Evolutionary conservation across 2,113 vertebrate species (phyloP).

Genomic region (Oreotrochilus melanogaster): DNA sequence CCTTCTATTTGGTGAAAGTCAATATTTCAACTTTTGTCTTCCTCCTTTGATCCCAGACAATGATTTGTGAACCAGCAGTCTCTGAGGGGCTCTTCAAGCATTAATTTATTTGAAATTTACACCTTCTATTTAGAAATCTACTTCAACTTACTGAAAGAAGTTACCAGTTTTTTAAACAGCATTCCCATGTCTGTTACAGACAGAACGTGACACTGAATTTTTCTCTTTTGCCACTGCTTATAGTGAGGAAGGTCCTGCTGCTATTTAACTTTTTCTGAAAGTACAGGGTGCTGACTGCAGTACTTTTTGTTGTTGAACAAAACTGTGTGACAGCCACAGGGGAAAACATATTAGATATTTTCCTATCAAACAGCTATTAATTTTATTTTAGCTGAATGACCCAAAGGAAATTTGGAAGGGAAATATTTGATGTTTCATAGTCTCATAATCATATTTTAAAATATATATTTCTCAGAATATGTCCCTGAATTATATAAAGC

Average conservation of each 20-base stretch:
- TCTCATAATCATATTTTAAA: background rate
- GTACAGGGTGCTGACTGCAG: too few species aligned
- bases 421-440: background rate
- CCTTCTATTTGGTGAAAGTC: background rate
- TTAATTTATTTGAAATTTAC: background rate
- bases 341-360: background rate
- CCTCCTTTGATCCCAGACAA: background rate
- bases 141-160: background rate
- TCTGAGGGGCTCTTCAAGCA: background rate
- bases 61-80: fast-evolving
- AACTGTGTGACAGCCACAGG: background rate
- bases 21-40: background rate
- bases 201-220: background rate
- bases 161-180: background rate
- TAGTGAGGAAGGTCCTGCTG: background rate
- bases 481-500: background rate
- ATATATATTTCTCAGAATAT: background rate
- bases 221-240: background rate
- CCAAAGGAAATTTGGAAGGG: background rate
- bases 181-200: background rate
- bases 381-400: background rate
- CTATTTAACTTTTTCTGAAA: background rate
- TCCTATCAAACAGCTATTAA: background rate
- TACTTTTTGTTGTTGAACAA: background rate
- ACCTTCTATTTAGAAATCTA: background rate